These are phyloP conservation scores for Dendrophyllia cribrosa DNA, from an alignment of 64 coral and sea anemone genomes.

Conservation along the genomic window DNA sequence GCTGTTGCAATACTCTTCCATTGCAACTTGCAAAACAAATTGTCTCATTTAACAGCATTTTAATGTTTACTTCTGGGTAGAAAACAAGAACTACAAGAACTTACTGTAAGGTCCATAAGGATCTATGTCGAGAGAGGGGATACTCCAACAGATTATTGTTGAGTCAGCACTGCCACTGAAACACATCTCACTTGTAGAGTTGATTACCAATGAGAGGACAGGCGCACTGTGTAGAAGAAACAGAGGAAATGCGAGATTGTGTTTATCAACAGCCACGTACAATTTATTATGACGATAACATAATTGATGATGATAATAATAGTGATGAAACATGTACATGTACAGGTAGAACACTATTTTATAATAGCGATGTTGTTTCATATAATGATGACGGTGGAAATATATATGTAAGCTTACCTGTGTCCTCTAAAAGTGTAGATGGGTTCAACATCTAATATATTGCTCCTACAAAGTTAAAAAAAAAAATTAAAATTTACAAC, in stretches of 20 bases:
- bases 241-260: background rate
- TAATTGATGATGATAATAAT: too few relatives aligned
- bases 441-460: constrained; percentile 96
- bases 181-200: constrained; percentile 93
- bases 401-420: constrained; percentile 65
- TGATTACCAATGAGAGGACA: constrained; percentile 88
- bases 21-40: too few relatives aligned
- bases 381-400: background rate
- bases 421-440: constrained; percentile 98
- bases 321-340: too few relatives aligned
- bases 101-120: constrained; percentile 98
- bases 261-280: background rate
- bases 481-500: background rate
- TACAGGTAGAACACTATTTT: too few relatives aligned
- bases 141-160: constrained; percentile 90
- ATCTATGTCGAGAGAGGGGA: constrained; percentile 91
- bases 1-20: too few relatives aligned
- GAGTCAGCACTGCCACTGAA: constrained; percentile 94
- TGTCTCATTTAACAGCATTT: too few relatives aligned
- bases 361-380: too few relatives aligned
- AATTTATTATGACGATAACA: too few relatives aligned
- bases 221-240: constrained; percentile 65
- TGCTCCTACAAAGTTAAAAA: constrained; percentile 76
- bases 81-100: constrained; percentile 4
- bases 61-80: too few relatives aligned